Evolutionary conservation across 53 echinoderm and acorn worm genomes (phyloP), one percentile per base, ranked within the genome.

Genomic region (Glandiceps talaboti): DNA sequence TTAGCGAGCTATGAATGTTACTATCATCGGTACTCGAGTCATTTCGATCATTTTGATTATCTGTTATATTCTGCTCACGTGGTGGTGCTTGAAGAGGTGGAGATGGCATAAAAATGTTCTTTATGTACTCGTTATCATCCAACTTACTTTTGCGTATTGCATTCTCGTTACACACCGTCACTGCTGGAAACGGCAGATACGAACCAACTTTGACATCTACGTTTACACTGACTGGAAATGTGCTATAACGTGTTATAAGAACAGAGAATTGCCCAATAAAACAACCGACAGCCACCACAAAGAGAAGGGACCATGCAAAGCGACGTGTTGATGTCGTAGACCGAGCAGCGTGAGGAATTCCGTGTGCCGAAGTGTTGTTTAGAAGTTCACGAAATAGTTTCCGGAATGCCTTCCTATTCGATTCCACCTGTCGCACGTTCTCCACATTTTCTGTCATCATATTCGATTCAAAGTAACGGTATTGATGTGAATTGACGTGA

Each of bases 81-180:
- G n/a, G n/a, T n/a, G n/a, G n/a, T n/a, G n/a, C n/a, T n/a, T n/a
- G n/a, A n/a, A n/a, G n/a, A n/a, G n/a, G n/a, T n/a, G n/a, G n/a
- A n/a, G n/a, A n/a, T n/a, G n/a, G n/a, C n/a, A n/a, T n/a, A n/a
- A n/a, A n/a, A n/a, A n/a, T n/a, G n/a, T n/a, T n/a, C n/a, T n/a
- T n/a, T n/a, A n/a, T n/a, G n/a, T n/a, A n/a, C n/a, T n/a, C n/a
- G n/a, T n/a, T n/a, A n/a, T n/a, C 26, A 64, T 77, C 77, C 25
- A 92, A 81, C 74, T 78, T 83, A 28, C 86, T 77, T 29, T 33
- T 28, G 76, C 72, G 76, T 25, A 93, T 74, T 14, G 93, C 90
- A 78, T 93, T 93, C 82, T 80, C 64, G 80, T 93, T 93, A 75
- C 93, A 93, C 76, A 90, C 79, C 26, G 93, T 93, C 25, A 93